Base-by-base conservation (phyloP, 2,888 invertebrate genomes). In the Heliconius ethilla region DNA sequence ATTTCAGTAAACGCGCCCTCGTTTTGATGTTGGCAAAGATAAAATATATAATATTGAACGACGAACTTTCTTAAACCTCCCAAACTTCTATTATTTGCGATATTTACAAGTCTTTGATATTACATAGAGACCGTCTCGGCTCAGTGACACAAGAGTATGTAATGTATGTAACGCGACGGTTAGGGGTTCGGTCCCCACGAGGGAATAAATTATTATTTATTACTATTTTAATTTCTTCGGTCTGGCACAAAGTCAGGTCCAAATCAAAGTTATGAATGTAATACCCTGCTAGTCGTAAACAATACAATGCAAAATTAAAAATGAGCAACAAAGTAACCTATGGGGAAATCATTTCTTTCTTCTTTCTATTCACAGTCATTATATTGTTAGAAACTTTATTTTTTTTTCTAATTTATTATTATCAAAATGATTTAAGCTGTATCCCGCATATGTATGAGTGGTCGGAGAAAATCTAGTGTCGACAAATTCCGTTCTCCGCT, bases 281-380 rank as follows among this genome's bases (percentile, higher is more conserved):
- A 70, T 63, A 74, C 15, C 18, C 4, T 55, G 59, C 15, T 29
- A 29, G 45, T 10, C 51, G 66, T 25, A 29, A 51, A 55, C 55
- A 70, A 62, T 70, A 65, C 22, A 63, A 70, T n/a, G 45, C 22
- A 70, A 63, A 37, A 33, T 59, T 70, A 59, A 59, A 75, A 62
- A 63, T n/a, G 22, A 75, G 33, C 40, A 76, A 22, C 45, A 25
- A 45, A 25, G 51, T 51, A 70, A 70, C 59, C 76, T 63, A 45
- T 45, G 37, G 76, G 76, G 76, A 76, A 76, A 76, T 76, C 76
- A 76, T 40, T 10, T 33, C 62, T 45, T 70, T 67, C 66, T 45
- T 33, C 62, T 65, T 63, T 45, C 76, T 5, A 37, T 40, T 13
- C 22, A 45, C 37, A 51, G 62, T 70, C 63, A 62, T 63, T 76